phyloP scores from a whole-genome alignment of 2,797 vertebrate genomes.

The Onychomys leucogaster region DNA sequence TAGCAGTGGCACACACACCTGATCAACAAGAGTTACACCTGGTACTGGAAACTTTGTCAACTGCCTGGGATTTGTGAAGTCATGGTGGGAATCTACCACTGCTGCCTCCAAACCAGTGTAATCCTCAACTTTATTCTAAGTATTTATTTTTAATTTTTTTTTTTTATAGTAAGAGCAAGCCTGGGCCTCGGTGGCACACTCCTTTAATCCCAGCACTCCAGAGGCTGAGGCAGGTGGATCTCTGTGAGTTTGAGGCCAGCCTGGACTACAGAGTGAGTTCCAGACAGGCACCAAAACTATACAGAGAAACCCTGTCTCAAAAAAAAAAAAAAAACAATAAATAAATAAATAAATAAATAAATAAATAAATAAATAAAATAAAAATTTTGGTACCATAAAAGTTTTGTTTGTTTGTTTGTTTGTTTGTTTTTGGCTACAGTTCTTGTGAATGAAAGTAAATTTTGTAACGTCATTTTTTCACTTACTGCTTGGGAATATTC shows the following conservation, averaged over 20 bases:
- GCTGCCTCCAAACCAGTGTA: neutral
- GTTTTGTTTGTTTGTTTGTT: neutral
- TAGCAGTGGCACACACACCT: neutral
- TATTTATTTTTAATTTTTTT: neutral
- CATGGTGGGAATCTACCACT: neutral
- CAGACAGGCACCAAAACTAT: too few relatives aligned
- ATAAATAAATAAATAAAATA: too few relatives aligned
- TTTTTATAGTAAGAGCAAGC: neutral
- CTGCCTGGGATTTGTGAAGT: neutral
- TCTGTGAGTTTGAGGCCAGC: too few relatives aligned
- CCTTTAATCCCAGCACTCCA: too few relatives aligned
- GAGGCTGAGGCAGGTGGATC: too few relatives aligned
- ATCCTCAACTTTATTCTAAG: neutral
- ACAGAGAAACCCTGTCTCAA: too few relatives aligned
- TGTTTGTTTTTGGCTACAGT: neutral
- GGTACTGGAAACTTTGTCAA: neutral
- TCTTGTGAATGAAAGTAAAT: constrained; percentile 51
- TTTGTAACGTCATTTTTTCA: constrained; percentile 45
- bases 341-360: too few relatives aligned
- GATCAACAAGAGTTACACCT: neutral
- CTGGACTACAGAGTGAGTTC: too few relatives aligned
- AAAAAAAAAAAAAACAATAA: too few relatives aligned
- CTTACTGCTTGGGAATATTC: constrained; percentile 16
- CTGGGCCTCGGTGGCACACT: too few relatives aligned
- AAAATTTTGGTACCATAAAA: neutral